These are phyloP conservation scores for Drosophila diplacantha DNA, from an alignment of 2,888 invertebrate genomes.

Conservation along the genomic window DNA sequence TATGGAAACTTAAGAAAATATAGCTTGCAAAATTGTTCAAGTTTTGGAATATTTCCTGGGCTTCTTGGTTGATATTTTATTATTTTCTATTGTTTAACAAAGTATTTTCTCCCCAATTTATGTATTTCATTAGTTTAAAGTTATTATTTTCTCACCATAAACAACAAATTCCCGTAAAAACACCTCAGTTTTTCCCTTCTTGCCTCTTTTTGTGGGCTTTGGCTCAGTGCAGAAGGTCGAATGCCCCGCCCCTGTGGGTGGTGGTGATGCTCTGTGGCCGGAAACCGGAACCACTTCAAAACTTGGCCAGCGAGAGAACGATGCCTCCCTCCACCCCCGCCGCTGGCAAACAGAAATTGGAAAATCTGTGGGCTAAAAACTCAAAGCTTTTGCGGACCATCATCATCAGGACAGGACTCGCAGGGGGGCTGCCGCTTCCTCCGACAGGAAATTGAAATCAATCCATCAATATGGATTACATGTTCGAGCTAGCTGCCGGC, in stretches of 20 bases:
- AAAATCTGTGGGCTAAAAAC: slow-evolving; percentile 33
- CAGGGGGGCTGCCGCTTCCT: neutral
- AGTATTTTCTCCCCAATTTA: too few relatives aligned
- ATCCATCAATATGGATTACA: slow-evolving; percentile 77
- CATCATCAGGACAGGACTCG: slow-evolving; percentile 6
- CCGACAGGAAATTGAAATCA: slow-evolving; percentile 78
- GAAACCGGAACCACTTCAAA: slow-evolving; percentile 70
- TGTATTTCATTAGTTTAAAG: neutral
- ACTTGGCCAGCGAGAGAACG: slow-evolving; percentile 1
- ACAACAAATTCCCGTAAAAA: neutral
- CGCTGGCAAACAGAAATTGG: slow-evolving; percentile 41
- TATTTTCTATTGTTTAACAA: neutral
- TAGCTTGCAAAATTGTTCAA: too few relatives aligned
- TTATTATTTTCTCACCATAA: neutral
- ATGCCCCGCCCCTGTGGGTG: neutral
- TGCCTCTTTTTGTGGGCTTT: neutral
- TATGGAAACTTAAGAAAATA: too few relatives aligned
- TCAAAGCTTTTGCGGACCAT: slow-evolving; percentile 26
- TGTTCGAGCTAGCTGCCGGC: slow-evolving; percentile 42
- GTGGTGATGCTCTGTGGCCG: slow-evolving; percentile 26
- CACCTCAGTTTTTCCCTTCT: neutral
- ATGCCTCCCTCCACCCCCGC: slow-evolving; percentile 1
- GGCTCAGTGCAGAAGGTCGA: neutral
- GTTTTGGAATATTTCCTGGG: too few relatives aligned
- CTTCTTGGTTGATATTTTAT: neutral